Base-by-base conservation (phyloP, 2,888 invertebrate genomes). In the Drosophila rubida region DNA sequence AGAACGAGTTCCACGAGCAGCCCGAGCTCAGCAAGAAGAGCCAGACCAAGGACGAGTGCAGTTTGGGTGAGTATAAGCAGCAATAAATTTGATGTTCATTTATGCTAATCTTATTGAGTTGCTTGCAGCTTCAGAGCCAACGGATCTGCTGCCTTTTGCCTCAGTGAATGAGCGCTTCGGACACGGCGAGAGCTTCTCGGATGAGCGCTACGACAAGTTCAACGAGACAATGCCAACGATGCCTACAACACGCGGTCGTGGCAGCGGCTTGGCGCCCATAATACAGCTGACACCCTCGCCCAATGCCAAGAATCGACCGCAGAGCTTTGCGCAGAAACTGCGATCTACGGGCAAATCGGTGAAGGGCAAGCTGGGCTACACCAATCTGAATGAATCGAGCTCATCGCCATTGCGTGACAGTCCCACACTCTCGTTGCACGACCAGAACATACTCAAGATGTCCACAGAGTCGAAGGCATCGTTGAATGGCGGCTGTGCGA, bases 291-390 rank as follows among this genome's bases (percentile, higher is more conserved):
- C 92, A n/a, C 91, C 92, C 0, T 92, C 92, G 3, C 91, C 92
- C 6, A 91, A 90, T 74, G 90, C 91, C 70, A 83, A 92, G 80
- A 91, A 92, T 60, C 92, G 97, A 0, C 97, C 97, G 0, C 97
- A 97, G 91, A 97, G 96, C 78, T 96, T 97, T 90, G 97, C 97
- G 0, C 97, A 97, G 91, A 96, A 97, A 89, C 92, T 97, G 27
- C 93, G 97, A 27, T 96, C 96, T 8, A 97, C 97, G 0, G 95
- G 96, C 19, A 96, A 96, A 91, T 96, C 95, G 44, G 96, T 96
- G 0, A 96, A 96, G 88, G 96, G 95, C 1, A 94, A 94, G 82
- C 89, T 94, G 55, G 91, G 96, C 44, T 97, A 97, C 89, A 96
- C 96, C 63, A 97, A 97, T 81, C 91, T 97, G 13, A 96, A 94